phyloP scores from a whole-genome alignment of 2,797 vertebrate genomes.

The Sebastes nivosus region DNA sequence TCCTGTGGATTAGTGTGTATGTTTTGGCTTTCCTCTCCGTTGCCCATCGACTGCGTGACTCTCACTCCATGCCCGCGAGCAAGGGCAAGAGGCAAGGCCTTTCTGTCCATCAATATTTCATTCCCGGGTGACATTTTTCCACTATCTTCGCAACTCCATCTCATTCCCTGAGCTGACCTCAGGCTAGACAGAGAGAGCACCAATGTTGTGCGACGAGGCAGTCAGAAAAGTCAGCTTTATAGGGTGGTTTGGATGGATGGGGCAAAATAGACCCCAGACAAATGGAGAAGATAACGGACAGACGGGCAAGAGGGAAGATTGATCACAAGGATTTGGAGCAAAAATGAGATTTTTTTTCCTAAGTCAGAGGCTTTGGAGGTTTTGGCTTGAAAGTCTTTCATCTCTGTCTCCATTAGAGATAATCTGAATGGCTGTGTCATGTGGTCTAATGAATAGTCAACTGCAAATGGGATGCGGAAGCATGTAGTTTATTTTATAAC shows the following conservation, averaged over 20 bases:
- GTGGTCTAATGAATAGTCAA: slow-evolving; percentile 7
- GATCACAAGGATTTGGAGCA: slow-evolving; percentile 69
- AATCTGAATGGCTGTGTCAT: slow-evolving; percentile 6
- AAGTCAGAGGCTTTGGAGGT: slow-evolving; percentile 50
- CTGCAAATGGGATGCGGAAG: not conserved
- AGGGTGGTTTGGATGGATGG: slow-evolving; percentile 65
- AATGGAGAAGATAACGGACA: slow-evolving; percentile 71
- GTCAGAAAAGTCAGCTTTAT: slow-evolving; percentile 64
- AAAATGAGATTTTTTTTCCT: slow-evolving; percentile 54
- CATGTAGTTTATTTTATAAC: not conserved
- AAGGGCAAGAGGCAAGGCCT: slow-evolving; percentile 53
- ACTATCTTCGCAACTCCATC: slow-evolving; percentile 63
- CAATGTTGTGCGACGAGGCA: slow-evolving; percentile 46
- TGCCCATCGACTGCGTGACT: slow-evolving; percentile 46
- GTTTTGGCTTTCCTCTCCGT: slow-evolving; percentile 55
- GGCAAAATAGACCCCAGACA: slow-evolving; percentile 67
- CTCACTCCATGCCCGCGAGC: slow-evolving; percentile 32
- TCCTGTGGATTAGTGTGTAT: slow-evolving; percentile 54
- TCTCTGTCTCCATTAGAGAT: slow-evolving; percentile 35
- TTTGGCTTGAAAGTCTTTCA: slow-evolving; percentile 28
- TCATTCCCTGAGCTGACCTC: slow-evolving; percentile 70
- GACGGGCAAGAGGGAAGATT: slow-evolving; percentile 58
- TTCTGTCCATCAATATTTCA: slow-evolving; percentile 76
- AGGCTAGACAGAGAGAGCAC: slow-evolving; percentile 48
- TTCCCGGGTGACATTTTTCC: slow-evolving; percentile 71